Base-by-base conservation (phyloP, 92 coral and sea anemone species). In the Epizoanthus illoricatus region DNA sequence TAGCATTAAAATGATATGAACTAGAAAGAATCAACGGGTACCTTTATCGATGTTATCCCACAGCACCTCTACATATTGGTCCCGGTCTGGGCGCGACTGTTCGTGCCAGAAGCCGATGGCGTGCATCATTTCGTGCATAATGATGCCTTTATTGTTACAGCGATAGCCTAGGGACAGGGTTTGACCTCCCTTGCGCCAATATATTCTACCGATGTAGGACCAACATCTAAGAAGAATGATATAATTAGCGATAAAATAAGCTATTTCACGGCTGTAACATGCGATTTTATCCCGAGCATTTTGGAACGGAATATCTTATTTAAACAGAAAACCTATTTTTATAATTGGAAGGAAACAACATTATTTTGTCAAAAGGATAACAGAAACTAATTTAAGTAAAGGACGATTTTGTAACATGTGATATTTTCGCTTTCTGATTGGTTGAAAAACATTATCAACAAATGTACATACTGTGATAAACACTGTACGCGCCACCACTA, bases 111-210 rank as follows among this genome's bases (percentile, higher is more conserved):
- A 95, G 19, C 98, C 98, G 17, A 95, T 81, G 2, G 94, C 96
- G 60, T 95, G 98, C 95, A 95, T 93, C 87, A 95, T 81, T 28
- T 95, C 98, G 41, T 95, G 98, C 93, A 95, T 93, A 21, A 95
- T 86, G 58, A 93, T 89, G 11, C 98, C 96, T 81, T 84, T 89
- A 41, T 83, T 89, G 85, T 95, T 91, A 86, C 98, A 95, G 18
- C 95, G 87, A 54, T 76, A 75, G 10, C 98, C 98, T 5, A 95
- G 80, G 4, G 98, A 95, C 80, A 95, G 79, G 9, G 70, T 83
- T 73, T 95, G 98, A 17, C 85, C 75, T 4, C 92, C 92, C 75
- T 88, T 87, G 39, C 79, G 89, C 95, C 93, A 93, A 74, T 95
- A 93, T 1, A 90, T 85, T 20, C 98, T 84, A 62, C 98, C 98